A percentile compares a stretch with the other conserved stretches of the same genome.
phyloP scores from a whole-genome alignment of 92 coral and sea anemone genomes.

The Montipora capitata region DNA sequence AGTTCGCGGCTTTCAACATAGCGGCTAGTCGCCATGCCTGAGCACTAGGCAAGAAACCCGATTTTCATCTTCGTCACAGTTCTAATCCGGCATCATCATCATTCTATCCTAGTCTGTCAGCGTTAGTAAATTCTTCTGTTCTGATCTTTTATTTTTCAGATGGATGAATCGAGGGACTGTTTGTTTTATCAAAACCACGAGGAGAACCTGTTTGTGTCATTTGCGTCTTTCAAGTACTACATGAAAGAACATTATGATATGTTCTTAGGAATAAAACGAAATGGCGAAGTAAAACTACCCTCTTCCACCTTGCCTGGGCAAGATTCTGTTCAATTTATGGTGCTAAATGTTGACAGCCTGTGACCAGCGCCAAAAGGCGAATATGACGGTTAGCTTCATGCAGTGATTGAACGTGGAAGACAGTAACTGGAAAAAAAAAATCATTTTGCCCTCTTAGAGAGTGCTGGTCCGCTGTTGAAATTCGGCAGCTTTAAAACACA shows the following conservation, averaged over 20 bases:
- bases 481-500: no score
- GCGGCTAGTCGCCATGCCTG: no score
- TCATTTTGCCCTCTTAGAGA: no score
- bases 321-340: slow-evolving; percentile 81
- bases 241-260: slow-evolving; percentile 80
- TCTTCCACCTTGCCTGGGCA: slow-evolving; percentile 89
- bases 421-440: no score
- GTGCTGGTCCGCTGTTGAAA: no score
- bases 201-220: slow-evolving; percentile 89
- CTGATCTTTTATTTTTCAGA: slow-evolving; percentile 20
- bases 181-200: slow-evolving; percentile 91
- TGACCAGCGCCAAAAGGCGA: neutral
- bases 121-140: no score
- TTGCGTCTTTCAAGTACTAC: slow-evolving; percentile 84
- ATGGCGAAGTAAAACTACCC: slow-evolving; percentile 78
- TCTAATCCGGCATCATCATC: neutral
- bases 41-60: no score
- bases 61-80: no score
- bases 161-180: slow-evolving; percentile 58
- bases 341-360: slow-evolving; percentile 3
- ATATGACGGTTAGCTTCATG: neutral
- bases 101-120: no score
- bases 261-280: slow-evolving; percentile 83
- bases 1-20: no score
- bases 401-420: no score